Percentiles rank a stretch among this genome's conserved stretches.
These are phyloP conservation scores for Flexamia atlantica DNA, from an alignment of 2,888 invertebrate genomes.

Conservation along the genomic window DNA sequence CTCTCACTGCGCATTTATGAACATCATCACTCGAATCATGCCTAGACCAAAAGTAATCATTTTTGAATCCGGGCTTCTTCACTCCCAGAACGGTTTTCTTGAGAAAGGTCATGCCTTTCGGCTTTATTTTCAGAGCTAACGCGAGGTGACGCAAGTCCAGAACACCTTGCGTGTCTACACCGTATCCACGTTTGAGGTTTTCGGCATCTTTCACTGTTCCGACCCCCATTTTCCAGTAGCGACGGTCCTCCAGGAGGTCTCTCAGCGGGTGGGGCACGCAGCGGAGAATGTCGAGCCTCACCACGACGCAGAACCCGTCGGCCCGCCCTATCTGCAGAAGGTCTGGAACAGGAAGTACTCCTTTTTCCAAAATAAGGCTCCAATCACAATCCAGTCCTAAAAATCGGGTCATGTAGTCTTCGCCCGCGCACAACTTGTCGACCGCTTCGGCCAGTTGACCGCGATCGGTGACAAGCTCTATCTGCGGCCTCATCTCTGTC, in stretches of 20 bases:
- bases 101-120: too few relatives aligned
- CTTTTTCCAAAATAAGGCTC: background rate
- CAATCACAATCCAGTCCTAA: conserved; percentile 25
- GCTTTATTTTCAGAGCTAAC: background rate
- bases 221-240: background rate
- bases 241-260: background rate
- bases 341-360: background rate
- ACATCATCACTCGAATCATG: too few relatives aligned
- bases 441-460: background rate
- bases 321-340: conserved; percentile 3
- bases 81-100: too few relatives aligned
- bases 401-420: background rate
- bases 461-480: too few relatives aligned
- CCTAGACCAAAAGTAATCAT: too few relatives aligned
- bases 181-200: background rate
- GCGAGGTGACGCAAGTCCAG: background rate
- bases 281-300: background rate
- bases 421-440: background rate
- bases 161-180: background rate
- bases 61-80: too few relatives aligned
- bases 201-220: background rate
- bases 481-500: too few relatives aligned
- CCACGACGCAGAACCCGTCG: background rate
- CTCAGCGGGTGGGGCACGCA: background rate
- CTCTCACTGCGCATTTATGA: too few relatives aligned